Evolutionary conservation across 2,113 vertebrate genomes (phyloP), one percentile per base, ranked within the genome.

Genomic region (Lichenostomus cassidix): DNA sequence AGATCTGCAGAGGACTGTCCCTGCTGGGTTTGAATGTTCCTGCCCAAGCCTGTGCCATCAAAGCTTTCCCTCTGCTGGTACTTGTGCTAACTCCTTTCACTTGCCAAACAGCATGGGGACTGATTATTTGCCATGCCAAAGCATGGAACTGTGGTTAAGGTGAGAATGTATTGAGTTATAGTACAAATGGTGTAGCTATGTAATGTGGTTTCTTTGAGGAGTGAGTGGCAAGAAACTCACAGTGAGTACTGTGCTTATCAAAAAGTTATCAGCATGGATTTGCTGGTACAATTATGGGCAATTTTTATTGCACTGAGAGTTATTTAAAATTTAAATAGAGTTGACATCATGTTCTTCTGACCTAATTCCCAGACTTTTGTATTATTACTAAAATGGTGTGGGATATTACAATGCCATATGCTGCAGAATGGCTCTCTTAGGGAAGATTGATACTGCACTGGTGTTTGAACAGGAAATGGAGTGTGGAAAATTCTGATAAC

Each of bases 381-480:
- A n/a, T 90, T 87, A 42, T 90, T 83, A 33, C 35, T 86, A 12
- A 91, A 91, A 65, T 75, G 60, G 58, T 95, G 29, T 69, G n/a
- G 60, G 56, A 10, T 88, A 68, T 94, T 95, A 37, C 33, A 71
- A n/a, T 83, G 55, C 68, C 41, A 59, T 52, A 15, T 8, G 1
- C 28, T 91, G 53, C 82, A 90, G 78, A 91, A 77, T 62, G 47
- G 21, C 71, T 82, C 56, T 89, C 68, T 64, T 27, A 77, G 39
- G 77, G 31, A 87, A 79, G 83, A 80, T 52, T 92, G 91, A 68
- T 96, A 64, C 17, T 65, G 71, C 56, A 7, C 41, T 94, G 81
- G 60, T 91, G 85, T 93, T 92, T 94, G 62, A 91, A 76, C 70
- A 79, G 69, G 75, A 95, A 93, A 89, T 95, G 85, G 73, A 90